Evolutionary conservation across 2,888 invertebrate species (phyloP), one percentile per base, ranked within the genome.

Genomic region (Heterodera filipjevi): DNA sequence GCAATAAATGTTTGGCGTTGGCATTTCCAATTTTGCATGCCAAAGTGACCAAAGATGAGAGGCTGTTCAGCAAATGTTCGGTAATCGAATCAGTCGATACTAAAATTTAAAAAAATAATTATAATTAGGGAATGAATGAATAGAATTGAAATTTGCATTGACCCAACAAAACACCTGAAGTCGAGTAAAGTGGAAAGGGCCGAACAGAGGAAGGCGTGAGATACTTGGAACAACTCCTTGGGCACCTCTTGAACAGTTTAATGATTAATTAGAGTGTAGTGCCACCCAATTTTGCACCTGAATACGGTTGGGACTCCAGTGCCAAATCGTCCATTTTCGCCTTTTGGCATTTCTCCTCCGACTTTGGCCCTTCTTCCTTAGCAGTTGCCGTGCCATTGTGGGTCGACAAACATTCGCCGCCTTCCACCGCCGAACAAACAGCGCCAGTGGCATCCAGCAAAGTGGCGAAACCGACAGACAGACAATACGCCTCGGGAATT

Each of bases 401-500:
- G 8, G 49, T 22, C 68, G 68, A 19, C 68, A 35, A 27, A 46
- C 39, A 39, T 66, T 78, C 66, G 33, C 82, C 76, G 33, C 82
- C 72, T 8, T 82, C 83, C 27, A 85, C 72, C 33, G 77, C 82
- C 16, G 85, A 82, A 70, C 84, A 84, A 27, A 84, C 73, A n/a
- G 71, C 77, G 12, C 95, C 92, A 76, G 96, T 94, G 83, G 95
- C 93, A 90, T 97, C 97, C 89, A 96, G 92, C 68, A 98, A 92
- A 89, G 95, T 95, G 6, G 95, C 94, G 90, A 96, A 97, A 0
- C 96, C 95, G 66, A 98, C 93, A 0, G 97, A 96, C 80, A 99
- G 94, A 6, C 96, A 96, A 90, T 98, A 99, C 0, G 98, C 97
- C 83, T 98, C 96, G n/a, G 95, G 95, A 84, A 98, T 94, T 19